Evolutionary conservation across 2,888 invertebrate species (phyloP).

Genomic region (Pterostichus niger): DNA sequence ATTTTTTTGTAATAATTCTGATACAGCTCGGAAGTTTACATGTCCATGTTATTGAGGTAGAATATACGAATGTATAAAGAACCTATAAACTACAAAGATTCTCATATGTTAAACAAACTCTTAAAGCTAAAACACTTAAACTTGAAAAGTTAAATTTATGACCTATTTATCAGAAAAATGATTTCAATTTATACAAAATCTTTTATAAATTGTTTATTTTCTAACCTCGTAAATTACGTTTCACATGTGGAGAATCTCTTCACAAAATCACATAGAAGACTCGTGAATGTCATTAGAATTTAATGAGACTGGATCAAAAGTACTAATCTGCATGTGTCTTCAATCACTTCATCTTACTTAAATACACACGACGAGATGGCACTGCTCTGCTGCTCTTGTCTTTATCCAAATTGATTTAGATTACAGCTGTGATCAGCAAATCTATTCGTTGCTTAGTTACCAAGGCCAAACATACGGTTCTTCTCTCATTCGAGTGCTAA

Average conservation of each 20-base stretch:
- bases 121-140: no score
- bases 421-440: conserved; percentile 25
- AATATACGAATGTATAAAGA: no score
- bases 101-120: no score
- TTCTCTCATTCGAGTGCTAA: background rate
- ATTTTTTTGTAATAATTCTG: no score
- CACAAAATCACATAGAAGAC: no score
- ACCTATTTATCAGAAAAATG: no score
- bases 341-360: conserved; percentile 13
- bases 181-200: no score
- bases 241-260: background rate
- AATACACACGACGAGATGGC: conserved; percentile 15
- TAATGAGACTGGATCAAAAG: background rate
- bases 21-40: no score
- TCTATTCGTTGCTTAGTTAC: conserved; percentile 18
- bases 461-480: conserved; percentile 37
- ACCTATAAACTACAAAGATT: no score
- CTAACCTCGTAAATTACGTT: background rate
- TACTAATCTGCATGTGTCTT: conserved; percentile 32
- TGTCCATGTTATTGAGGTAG: no score
- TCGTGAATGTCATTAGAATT: background rate
- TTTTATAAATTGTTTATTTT: conserved; percentile 1
- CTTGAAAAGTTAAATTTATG: no score
- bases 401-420: conserved; percentile 45
- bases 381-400: background rate